Base-by-base conservation (phyloP, 2,888 invertebrate genomes). In the Aporophyla nigra region DNA sequence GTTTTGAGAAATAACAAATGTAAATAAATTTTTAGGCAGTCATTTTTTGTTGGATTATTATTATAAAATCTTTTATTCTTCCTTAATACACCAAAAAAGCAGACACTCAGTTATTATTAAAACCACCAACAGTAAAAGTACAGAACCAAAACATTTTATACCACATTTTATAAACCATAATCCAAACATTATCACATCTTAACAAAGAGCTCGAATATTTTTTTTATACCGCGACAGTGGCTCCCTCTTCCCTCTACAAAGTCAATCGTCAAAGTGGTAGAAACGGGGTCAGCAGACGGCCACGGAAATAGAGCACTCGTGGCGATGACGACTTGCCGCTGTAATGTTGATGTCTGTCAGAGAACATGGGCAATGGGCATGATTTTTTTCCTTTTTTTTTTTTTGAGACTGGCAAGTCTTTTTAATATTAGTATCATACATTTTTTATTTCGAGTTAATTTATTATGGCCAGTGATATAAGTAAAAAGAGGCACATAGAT, bases 201-300 rank as follows among this genome's bases (percentile, higher is more conserved):
- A 62, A 76, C 82, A 80, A 80, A 78, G 70, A 59, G 51, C 63
- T 59, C 12, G 16, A 77, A 82, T 80, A 80, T 78, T 83, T 76
- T 53, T 74, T 85, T 87, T 73, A 87, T 87, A 87, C 73, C 5
- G 70, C 61, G 66, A 79, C 85, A 78, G 79, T 83, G 72, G 76
- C 77, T 78, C 62, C 65, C 80, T 79, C 70, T 76, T 71, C 70
- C 74, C 84, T 71, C 68, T 71, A 71, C 81, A 88, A 88, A 92
- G 92, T 93, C 93, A 93, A 93, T 93, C 93, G 92, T 87, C 91
- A 92, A 92, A 93, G 93, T 93, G 92, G 90, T 85, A 79, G 89
- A 88, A 93, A 92, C 83, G 87, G 79, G 92, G 92, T 91, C 93
- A 90, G 86, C 70, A 76, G 78, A 82, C 78, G 76, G 86, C 84